Conservation (phyloP, 2,113 vertebrate genomes). For the Phaetusa simplex region DNA sequence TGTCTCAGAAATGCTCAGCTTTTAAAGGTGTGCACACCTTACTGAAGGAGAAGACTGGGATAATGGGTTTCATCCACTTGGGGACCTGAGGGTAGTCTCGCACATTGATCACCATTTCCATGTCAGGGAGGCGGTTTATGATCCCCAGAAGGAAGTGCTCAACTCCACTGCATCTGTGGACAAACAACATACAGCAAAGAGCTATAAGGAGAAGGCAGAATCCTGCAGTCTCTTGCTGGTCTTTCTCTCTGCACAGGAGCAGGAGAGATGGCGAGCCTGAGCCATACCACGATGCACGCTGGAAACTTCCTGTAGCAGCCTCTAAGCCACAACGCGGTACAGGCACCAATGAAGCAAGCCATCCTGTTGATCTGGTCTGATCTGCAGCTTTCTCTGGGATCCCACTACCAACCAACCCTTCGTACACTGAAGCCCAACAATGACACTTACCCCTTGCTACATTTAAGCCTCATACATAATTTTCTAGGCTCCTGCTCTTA, state of each 20-base stretch:
- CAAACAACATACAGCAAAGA: not conserved
- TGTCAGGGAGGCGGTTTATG: slow-evolving; percentile 85
- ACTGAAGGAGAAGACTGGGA: slow-evolving; percentile 96
- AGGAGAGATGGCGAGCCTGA: not conserved
- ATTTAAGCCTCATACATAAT: not conserved
- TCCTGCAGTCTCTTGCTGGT: not conserved
- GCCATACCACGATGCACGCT: not conserved
- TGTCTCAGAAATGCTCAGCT: not conserved
- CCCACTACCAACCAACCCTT: not conserved
- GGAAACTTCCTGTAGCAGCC: not conserved
- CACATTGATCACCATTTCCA: slow-evolving; percentile 96
- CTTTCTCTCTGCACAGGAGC: not conserved
- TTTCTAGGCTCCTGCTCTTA: not conserved
- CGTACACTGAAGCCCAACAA: not conserved
- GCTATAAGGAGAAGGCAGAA: not conserved
- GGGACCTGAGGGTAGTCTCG: slow-evolving; percentile 95
- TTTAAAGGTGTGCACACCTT: slow-evolving; percentile 79
- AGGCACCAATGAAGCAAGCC: not conserved
- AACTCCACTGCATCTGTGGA: slow-evolving; percentile 89
- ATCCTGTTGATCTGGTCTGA: not conserved
- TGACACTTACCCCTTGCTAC: not conserved
- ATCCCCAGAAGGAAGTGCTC: slow-evolving; percentile 93
- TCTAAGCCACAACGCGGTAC: not conserved
- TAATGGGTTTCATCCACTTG: slow-evolving; percentile 84
- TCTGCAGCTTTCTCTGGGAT: not conserved